Base-by-base conservation (phyloP, 2,888 invertebrate genomes). In the Dicycla oo region DNA sequence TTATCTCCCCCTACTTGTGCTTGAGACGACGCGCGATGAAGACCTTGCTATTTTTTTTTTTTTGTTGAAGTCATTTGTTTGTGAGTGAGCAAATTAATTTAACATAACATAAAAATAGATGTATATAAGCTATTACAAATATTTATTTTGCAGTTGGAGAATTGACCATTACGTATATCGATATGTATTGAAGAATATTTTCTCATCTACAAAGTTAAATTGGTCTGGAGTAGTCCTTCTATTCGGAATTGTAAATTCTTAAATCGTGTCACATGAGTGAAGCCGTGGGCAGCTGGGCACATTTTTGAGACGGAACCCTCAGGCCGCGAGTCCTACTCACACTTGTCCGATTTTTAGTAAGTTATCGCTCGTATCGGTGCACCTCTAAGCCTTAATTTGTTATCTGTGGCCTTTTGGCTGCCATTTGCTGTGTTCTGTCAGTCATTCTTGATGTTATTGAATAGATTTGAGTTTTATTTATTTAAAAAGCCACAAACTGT, bases 371-470 rank as follows among this genome's bases (percentile, higher is more conserved):
- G 7, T 26, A n/a, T 20, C 15, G 40, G 66, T 6, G 4, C 78
- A 60, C n/a, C 74, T 70, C 78, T 70, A 73, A 30, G 10, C 10
- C 26, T 26, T 63, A 47, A 60, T 51, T 75, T 73, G 73, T 45
- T 77, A 69, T 84, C 88, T 89, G 85, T 85, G 75, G 60, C 30
- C 23, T 84, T 85, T 86, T 90, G 89, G 91, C 91, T 93, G 91
- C 92, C 93, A 93, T 94, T 94, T 95, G 93, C 93, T 92, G 89
- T 90, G 86, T 91, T 92, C 94, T 94, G 95, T 95, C 95, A 96
- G 92, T 93, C 91, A 87, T 82, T 92, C 94, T 94, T 93, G 91
- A 94, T 96, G 94, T 96, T 95, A 94, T 94, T 95, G 92, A 93
- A 91, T 89, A 89, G 82, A 82, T 87, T 90, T 90, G 47, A 82